These are phyloP conservation scores for Rachycentron canadum DNA, from an alignment of 2,797 vertebrate species.

Conservation along the genomic window DNA sequence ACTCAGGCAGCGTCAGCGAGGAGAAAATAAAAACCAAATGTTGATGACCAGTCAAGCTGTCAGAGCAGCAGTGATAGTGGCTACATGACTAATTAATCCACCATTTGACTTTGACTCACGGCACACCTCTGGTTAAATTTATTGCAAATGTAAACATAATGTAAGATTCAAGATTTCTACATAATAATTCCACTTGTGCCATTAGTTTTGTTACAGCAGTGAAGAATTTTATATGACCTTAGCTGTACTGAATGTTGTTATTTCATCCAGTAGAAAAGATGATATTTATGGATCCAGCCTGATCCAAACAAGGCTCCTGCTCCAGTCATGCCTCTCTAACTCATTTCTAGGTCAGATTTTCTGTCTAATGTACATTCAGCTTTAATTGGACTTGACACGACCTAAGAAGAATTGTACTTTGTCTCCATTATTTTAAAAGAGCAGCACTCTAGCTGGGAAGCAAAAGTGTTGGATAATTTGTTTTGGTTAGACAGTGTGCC, in stretches of 20 bases:
- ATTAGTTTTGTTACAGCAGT: neutral
- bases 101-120: slow-evolving; percentile 13
- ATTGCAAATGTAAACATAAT: neutral
- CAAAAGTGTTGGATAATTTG: slow-evolving; percentile 7
- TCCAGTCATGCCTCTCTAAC: neutral
- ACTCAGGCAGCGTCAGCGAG: slow-evolving; percentile 35
- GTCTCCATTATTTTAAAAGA: neutral
- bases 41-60: slow-evolving; percentile 49
- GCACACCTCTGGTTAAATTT: neutral
- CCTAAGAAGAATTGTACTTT: neutral
- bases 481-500: slow-evolving; percentile 12
- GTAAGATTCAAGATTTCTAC: too few species aligned
- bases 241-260: neutral
- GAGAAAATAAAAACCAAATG: slow-evolving; percentile 58
- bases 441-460: neutral
- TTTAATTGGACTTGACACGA: neutral
- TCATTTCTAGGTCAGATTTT: neutral
- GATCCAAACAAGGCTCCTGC: neutral
- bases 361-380: neutral
- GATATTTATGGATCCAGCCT: neutral
- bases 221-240: neutral
- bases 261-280: neutral
- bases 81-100: slow-evolving; percentile 39
- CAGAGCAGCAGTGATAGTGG: slow-evolving; percentile 42
- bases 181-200: neutral